phyloP scores from a whole-genome alignment of 2,888 invertebrate genomes.

The Tetrapedia diversipes region DNA sequence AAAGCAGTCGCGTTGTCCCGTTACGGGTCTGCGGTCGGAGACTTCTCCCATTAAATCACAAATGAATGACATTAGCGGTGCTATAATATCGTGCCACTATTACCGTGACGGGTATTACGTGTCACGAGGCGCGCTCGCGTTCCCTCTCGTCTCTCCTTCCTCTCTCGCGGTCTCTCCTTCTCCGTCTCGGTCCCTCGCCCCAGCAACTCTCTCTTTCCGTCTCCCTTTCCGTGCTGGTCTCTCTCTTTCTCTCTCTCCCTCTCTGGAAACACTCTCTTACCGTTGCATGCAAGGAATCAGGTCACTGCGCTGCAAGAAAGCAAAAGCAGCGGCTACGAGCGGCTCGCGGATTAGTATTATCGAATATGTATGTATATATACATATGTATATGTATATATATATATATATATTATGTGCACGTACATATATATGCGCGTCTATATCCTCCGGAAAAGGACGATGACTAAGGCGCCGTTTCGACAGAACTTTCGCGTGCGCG shows the following conservation, averaged over 20 bases:
- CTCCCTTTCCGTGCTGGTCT: constrained; percentile 68
- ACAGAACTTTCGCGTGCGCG: constrained; percentile 71
- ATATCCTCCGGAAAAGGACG: constrained; percentile 74
- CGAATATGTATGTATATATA: constrained; percentile 74
- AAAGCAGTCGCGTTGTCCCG: constrained; percentile 61
- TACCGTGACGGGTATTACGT: constrained; percentile 82
- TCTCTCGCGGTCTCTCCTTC: constrained; percentile 49
- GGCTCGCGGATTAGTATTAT: constrained; percentile 81
- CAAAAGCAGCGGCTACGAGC: constrained; percentile 76
- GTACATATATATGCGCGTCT: no score
- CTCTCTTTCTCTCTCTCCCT: constrained; percentile 69
- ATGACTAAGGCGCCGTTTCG: constrained; percentile 74
- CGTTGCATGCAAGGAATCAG: constrained; percentile 81
- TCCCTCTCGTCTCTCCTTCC: constrained; percentile 52
- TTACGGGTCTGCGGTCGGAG: constrained; percentile 68
- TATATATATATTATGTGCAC: no score
- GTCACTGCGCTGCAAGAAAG: constrained; percentile 82
- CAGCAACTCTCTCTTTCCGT: constrained; percentile 66
- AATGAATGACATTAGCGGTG: constrained; percentile 82
- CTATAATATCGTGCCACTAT: constrained; percentile 82
- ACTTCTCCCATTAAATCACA: constrained; percentile 80
- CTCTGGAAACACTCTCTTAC: constrained; percentile 81
- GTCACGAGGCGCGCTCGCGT: constrained; percentile 73
- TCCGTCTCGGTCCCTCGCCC: constrained; percentile 62
- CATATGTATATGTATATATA: no score